Base-by-base conservation (phyloP, 2,113 vertebrate genomes). In the Siphamia tubifer region DNA sequence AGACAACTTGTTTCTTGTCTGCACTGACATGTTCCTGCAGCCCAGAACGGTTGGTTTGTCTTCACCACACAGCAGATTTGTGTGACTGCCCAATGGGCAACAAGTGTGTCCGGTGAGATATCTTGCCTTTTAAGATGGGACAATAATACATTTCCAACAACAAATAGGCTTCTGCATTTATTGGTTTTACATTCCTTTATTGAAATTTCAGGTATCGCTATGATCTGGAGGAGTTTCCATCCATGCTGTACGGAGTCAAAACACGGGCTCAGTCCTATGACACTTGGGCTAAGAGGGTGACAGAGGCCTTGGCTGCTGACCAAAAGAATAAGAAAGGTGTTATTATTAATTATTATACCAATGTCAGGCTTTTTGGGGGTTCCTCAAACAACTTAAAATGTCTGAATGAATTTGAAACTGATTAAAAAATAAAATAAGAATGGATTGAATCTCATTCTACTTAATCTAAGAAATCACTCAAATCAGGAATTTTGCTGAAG, bases 1-100 rank as follows among this genome's bases (percentile, higher is more conserved):
- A 96, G 86, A 99, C 98, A 16, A 99, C 97, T 0, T 99, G 98
- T 75, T 99, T 99, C 87, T 91, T 99, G 75, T 99, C 98, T 17
- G 98, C 98, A 0, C 93, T 99, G 47, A 99, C 97, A 0, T 99
- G 98, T n/a, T 92, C 93, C 68, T 99, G 98, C 80, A 95, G 94
- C 74, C 94, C 95, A 0, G 96, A 98, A 24, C 91, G 94, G 2
- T 94, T 99, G 28, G 98, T 98, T 12, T 99, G 98, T 87, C 93
- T 99, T 2, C 90, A 96, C 73, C 97, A 99, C 19, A 83, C 93
- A 0, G 75, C 83, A 36, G 94, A 99, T 32, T 92, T 99, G 45
- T 99, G 98, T 52, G 90, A 92, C 8, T 99, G 97, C 63, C 91
- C 96, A n/a, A 90, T 95, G 62, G 91, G 93, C 79, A 93, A 93